Percentiles rank a stretch among this genome's conserved stretches.
phyloP scores from a whole-genome alignment of 2,797 vertebrate species.

The Sebastes matsubarae region DNA sequence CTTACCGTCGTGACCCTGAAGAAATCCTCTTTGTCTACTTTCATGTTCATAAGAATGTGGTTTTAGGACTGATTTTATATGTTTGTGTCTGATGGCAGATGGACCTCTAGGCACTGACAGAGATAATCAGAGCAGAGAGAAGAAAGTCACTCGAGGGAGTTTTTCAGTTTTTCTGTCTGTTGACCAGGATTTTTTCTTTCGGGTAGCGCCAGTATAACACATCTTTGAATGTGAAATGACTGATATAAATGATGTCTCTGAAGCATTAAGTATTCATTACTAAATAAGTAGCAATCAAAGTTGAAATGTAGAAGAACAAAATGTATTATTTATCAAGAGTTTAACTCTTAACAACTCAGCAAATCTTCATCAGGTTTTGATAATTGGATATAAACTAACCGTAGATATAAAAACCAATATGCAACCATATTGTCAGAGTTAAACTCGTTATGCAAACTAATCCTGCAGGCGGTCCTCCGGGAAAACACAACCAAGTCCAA shows the following conservation, averaged over 20 bases:
- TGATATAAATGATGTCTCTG: background rate
- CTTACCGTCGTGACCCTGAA: background rate
- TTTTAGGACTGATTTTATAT: constrained; percentile 24
- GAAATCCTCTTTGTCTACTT: constrained; percentile 20
- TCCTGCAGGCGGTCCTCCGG: background rate
- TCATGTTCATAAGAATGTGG: constrained; percentile 1
- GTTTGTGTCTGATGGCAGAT: constrained; percentile 39
- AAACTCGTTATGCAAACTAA: background rate
- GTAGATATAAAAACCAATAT: no score
- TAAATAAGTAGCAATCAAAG: background rate
- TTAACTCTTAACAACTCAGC: background rate
- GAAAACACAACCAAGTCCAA: no score
- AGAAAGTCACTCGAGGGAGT: constrained; percentile 31
- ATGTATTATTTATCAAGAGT: background rate
- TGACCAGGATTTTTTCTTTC: constrained; percentile 4
- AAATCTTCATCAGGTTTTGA: background rate
- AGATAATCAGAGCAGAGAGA: constrained; percentile 53
- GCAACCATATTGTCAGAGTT: background rate
- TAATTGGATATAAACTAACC: background rate
- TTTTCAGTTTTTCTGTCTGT: background rate
- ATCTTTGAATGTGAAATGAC: no score
- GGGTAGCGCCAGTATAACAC: background rate
- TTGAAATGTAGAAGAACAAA: background rate
- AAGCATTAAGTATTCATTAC: background rate
- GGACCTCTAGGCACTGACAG: constrained; percentile 44